These are phyloP conservation scores for Holothuria leucospilota DNA, from an alignment of 53 echinoderm and acorn worm genomes.

Conservation along the genomic window DNA sequence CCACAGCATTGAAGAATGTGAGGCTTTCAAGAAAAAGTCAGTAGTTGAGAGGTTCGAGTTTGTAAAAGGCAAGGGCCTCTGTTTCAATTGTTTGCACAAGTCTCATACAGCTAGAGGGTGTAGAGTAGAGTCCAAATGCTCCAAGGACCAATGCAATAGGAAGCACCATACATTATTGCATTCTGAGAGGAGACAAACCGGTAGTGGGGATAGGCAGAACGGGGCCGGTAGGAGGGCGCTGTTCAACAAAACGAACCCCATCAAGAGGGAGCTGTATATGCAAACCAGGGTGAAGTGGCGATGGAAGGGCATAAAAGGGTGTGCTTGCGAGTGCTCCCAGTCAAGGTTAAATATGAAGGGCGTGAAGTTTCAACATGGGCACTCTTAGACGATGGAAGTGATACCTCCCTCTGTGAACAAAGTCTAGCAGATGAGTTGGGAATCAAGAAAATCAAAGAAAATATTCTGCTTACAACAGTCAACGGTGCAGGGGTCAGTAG, in stretches of 20 bases:
- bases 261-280: slow-evolving; percentile 43
- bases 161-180: no score
- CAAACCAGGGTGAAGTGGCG: slow-evolving; percentile 25
- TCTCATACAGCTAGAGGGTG: no score
- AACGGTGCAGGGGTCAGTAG: slow-evolving; percentile 5
- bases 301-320: slow-evolving; percentile 53
- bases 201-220: no score
- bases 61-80: no score
- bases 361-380: slow-evolving; percentile 57
- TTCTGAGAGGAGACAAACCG: no score
- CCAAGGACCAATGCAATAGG: no score
- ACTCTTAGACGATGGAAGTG: slow-evolving; percentile 63
- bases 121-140: no score
- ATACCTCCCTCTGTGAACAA: slow-evolving; percentile 60
- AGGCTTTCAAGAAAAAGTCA: neutral
- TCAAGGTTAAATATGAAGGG: no score
- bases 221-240: no score
- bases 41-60: neutral
- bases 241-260: neutral
- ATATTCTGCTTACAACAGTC: no score
- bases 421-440: slow-evolving; percentile 53
- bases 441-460: no score
- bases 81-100: no score
- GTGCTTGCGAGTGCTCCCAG: slow-evolving; percentile 52
- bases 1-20: neutral